Evolutionary conservation across 2,888 invertebrate genomes (phyloP).

Genomic region (Megaustenia siamemsis): DNA sequence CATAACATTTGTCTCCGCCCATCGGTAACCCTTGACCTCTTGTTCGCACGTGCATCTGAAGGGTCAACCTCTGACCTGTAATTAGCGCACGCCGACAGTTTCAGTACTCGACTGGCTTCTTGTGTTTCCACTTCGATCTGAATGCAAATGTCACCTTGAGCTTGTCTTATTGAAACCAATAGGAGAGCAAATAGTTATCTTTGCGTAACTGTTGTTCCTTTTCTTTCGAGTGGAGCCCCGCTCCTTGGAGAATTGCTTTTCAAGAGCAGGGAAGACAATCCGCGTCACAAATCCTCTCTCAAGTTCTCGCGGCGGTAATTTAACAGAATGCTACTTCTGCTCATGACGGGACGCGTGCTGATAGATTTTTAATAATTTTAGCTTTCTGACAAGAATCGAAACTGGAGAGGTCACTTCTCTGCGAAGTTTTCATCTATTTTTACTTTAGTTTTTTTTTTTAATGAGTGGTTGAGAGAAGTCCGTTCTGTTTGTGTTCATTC

Average conservation of each 20-base stretch:
- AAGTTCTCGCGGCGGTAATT: conserved; percentile 19
- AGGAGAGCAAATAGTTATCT: conserved; percentile 33
- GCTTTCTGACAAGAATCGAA: neutral
- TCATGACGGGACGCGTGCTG: conserved; percentile 4
- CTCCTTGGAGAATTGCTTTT: conserved; percentile 26
- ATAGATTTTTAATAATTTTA: conserved; percentile 48
- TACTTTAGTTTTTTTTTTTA: too few species aligned
- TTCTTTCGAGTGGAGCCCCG: conserved; percentile 2
- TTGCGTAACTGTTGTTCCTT: conserved; percentile 43
- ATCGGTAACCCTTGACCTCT: conserved; percentile 50
- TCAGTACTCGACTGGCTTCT: neutral
- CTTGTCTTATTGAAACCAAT: conserved; percentile 43
- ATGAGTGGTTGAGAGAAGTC: too few species aligned
- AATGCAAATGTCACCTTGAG: conserved; percentile 51
- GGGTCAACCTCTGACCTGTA: conserved; percentile 52
- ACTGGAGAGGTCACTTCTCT: neutral
- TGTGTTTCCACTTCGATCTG: conserved; percentile 38
- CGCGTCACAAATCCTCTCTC: conserved; percentile 29
- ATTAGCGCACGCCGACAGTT: conserved; percentile 38
- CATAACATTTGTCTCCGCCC: conserved; percentile 51
- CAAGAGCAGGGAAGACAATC: conserved; percentile 25
- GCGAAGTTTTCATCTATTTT: neutral
- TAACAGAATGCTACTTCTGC: conserved; percentile 20
- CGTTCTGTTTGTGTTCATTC: too few species aligned
- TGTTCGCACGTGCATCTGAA: conserved; percentile 34